Conservation (phyloP, 2,797 vertebrate genomes). For the Caiman crocodilus region DNA sequence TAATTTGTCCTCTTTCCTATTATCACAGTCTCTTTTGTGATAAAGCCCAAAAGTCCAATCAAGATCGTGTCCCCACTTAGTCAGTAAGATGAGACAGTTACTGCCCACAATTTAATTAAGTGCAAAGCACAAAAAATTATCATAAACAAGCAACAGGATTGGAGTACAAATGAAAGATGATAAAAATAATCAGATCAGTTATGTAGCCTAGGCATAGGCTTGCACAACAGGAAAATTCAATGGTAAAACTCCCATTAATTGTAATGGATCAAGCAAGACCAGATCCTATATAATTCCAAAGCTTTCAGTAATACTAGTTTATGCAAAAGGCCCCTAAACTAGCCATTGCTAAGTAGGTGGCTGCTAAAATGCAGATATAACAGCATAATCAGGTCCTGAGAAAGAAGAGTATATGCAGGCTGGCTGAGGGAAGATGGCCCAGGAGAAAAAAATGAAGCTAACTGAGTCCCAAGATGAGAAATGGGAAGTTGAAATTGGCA, state of each 20-base stretch:
- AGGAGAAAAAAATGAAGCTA: neutral
- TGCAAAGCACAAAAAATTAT: neutral
- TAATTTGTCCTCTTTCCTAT: neutral
- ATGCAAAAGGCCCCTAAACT: neutral
- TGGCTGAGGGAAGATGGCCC: neutral
- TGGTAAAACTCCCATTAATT: no score
- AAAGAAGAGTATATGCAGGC: neutral
- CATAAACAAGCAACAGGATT: constrained; percentile 27
- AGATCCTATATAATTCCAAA: neutral
- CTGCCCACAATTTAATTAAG: neutral
- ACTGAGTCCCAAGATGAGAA: no score
- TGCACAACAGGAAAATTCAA: no score
- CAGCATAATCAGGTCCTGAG: neutral
- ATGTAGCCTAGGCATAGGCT: neutral
- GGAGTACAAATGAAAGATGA: neutral
- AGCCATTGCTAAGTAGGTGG: neutral
- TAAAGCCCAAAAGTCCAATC: constrained; percentile 18
- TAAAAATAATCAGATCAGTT: constrained; percentile 36
- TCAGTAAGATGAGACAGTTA: neutral
- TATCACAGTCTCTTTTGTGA: neutral
- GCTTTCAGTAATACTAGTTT: neutral
- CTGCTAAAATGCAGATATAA: neutral
- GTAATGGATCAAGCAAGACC: no score
- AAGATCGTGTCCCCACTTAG: constrained; percentile 24
- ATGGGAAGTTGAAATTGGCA: no score